Conservation (phyloP, 2,797 vertebrate species). For the Psittacula derbiana region DNA sequence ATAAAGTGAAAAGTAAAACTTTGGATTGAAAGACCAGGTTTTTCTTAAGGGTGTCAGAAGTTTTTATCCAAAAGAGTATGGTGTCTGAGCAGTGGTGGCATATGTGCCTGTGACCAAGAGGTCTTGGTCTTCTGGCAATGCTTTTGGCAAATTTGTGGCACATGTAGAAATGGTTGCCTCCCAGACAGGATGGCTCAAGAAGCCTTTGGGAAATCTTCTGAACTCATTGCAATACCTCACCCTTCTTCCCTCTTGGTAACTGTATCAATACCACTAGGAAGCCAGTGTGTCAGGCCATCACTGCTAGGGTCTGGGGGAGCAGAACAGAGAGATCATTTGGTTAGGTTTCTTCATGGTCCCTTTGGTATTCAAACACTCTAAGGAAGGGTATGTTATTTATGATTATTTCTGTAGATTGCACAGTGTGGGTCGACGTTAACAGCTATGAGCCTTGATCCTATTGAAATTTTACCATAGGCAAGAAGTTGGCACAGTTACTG, state of each 20-base stretch:
- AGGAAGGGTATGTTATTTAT: background rate
- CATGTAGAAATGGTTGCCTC: background rate
- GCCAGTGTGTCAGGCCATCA: background rate
- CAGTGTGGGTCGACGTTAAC: background rate
- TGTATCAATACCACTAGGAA: background rate
- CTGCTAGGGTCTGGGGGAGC: background rate
- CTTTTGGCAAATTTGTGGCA: background rate
- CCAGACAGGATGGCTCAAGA: background rate
- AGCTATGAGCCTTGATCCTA: background rate
- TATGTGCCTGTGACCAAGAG: background rate
- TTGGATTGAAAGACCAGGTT: background rate
- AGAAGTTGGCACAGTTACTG: background rate
- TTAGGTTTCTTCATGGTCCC: background rate
- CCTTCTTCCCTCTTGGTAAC: background rate
- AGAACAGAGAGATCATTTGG: background rate
- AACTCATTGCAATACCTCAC: background rate
- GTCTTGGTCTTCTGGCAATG: background rate
- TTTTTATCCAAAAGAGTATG: background rate
- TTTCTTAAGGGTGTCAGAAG: background rate
- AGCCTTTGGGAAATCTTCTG: background rate
- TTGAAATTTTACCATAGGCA: background rate
- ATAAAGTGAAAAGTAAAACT: background rate
- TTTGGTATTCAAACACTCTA: background rate
- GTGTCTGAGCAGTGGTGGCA: background rate
- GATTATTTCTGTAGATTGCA: background rate